Conservation (phyloP, 2,888 invertebrate species). For the Dusona sp. region DNA sequence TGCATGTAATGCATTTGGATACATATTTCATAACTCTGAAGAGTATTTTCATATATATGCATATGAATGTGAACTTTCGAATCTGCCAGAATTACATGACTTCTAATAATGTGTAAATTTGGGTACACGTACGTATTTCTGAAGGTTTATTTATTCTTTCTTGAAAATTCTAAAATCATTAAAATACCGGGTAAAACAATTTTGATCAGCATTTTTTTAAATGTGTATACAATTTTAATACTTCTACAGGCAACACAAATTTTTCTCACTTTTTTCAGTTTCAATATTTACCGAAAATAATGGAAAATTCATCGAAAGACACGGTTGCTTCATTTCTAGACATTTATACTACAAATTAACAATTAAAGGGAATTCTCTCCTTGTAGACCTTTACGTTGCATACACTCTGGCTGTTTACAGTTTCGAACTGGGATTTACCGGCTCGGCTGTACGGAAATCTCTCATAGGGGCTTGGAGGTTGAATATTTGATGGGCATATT, state of each 20-base stretch:
- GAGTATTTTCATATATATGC: background rate
- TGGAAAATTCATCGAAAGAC: background rate
- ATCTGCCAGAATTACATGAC: background rate
- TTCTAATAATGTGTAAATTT: too few species aligned
- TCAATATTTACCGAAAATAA: background rate
- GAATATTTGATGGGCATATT: constrained; percentile 65
- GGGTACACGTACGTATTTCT: background rate
- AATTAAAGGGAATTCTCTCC: constrained; percentile 60
- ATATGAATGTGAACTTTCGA: background rate
- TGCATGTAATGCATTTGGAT: background rate
- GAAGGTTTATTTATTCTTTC: background rate
- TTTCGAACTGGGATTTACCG: constrained; percentile 66
- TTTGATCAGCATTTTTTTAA: too few species aligned
- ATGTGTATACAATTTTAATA: too few species aligned
- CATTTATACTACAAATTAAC: constrained; percentile 58
- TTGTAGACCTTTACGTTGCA: background rate
- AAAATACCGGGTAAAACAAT: background rate
- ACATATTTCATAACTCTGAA: background rate
- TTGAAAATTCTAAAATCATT: background rate
- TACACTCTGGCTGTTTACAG: constrained; percentile 54
- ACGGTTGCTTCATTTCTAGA: background rate
- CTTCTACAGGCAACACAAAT: too few species aligned
- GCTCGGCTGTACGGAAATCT: constrained; percentile 37
- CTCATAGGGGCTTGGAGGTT: constrained; percentile 55
- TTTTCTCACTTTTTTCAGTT: background rate